Base-by-base conservation (phyloP, 2,797 vertebrate genomes). In the Menidia menidia region DNA sequence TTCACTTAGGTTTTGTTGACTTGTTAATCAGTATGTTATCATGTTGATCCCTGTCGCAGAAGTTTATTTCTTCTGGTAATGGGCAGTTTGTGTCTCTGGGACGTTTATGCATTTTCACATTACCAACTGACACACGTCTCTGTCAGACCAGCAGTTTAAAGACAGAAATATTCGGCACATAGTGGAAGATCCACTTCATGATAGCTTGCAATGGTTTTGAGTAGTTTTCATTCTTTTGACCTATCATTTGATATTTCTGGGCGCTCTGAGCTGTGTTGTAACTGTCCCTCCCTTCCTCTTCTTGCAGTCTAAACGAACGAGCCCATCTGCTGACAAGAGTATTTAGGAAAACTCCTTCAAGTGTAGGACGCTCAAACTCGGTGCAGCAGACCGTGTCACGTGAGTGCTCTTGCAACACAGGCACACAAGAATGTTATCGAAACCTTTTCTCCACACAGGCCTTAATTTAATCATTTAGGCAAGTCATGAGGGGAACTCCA, bases 241-340 rank as follows among this genome's bases (percentile, higher is more conserved):
- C 50, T 59, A 4, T 78, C 39, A 60, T 43, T 58, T n/a, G 1
- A 30, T 31, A 53, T 14, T 53, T 6, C 30, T 31, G 10, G 31
- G 51, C n/a, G 4, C 14, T 44, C 11, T 18, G 18, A 64, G 43
- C 58, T 70, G 61, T 73, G 53, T 41, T 41, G 30, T 87, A 54
- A 90, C 68, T 31, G 44, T 14, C 48, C 1, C 75, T n/a, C 77
- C 18, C 88, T 25, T 79, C 12, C 15, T 62, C 44, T 55, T 50
- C 69, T 84, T 76, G 45, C 88, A 99, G 98, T 83, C 87, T 98
- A 94, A 99, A 99, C 68, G 98, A 99, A 95, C 96, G 96, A 41
- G 98, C 98, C 92, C 97, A 96, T 94, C 94, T 99, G 92, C 89
- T 99, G 90, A 98, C 96, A 92, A 95, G 97, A 90, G 97, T 99